Evolutionary conservation across 92 coral and sea anemone genomes (phyloP).

Genomic region (Epizoanthus rinbou): DNA sequence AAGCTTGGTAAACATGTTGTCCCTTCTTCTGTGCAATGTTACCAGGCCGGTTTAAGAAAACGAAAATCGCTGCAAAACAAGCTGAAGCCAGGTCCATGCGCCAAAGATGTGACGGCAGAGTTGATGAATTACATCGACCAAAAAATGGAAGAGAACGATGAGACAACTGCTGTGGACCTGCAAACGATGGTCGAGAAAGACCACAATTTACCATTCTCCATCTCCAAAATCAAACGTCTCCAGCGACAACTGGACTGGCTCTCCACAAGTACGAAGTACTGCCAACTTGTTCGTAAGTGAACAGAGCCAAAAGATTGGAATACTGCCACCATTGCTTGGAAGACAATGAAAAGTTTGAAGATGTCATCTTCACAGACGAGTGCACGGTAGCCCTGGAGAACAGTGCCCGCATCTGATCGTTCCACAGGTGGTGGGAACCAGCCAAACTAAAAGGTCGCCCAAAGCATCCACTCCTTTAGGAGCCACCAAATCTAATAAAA

Average conservation of each 20-base stretch:
- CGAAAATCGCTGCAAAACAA: too few species aligned
- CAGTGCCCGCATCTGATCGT: slow-evolving; percentile 22
- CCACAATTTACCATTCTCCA: slow-evolving; percentile 29
- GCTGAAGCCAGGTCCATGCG: too few species aligned
- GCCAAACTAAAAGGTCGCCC: slow-evolving; percentile 41
- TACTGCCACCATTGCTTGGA: slow-evolving; percentile 28
- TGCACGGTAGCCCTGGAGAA: slow-evolving; percentile 41
- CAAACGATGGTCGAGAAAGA: slow-evolving; percentile 21
- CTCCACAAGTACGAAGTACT: slow-evolving; percentile 59
- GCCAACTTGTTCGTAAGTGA: slow-evolving; percentile 58
- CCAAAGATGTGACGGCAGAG: too few species aligned
- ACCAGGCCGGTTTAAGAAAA: too few species aligned
- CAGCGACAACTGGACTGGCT: slow-evolving; percentile 65
- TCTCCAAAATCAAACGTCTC: slow-evolving; percentile 33
- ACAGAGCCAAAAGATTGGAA: slow-evolving; percentile 43
- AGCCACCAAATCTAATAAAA: slow-evolving; percentile 68
- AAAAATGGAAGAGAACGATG: slow-evolving; percentile 61
- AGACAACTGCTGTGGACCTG: slow-evolving; percentile 50
- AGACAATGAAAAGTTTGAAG: background rate
- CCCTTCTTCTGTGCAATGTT: too few species aligned
- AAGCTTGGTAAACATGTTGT: too few species aligned
- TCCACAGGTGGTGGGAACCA: slow-evolving; percentile 51
- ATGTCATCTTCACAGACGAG: background rate
- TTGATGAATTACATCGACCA: too few species aligned
- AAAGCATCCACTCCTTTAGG: slow-evolving; percentile 45